These are phyloP conservation scores for Patiria miniata DNA, from an alignment of 35 echinoderm and acorn worm genomes.

Conservation along the genomic window DNA sequence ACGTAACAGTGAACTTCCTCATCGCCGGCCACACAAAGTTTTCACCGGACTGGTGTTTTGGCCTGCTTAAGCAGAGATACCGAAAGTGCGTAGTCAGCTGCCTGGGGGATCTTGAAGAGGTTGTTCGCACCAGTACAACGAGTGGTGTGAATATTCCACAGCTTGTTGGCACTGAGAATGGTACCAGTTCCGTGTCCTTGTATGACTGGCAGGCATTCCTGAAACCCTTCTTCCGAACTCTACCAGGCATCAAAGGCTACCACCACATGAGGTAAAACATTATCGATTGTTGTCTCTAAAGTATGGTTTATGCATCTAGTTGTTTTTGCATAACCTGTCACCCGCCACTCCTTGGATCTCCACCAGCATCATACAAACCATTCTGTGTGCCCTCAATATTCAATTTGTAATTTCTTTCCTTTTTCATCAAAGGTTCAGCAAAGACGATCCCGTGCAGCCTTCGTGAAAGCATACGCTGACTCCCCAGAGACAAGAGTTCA, in stretches of 20 bases:
- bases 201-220: slow-evolving; percentile 67
- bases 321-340: no score
- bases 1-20: slow-evolving; percentile 41
- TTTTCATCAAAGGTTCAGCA: neutral
- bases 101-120: slow-evolving; percentile 52
- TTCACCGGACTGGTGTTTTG: no score
- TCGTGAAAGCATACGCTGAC: neutral
- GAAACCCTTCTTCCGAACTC: slow-evolving; percentile 27
- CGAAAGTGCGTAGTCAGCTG: slow-evolving; percentile 41
- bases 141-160: slow-evolving; percentile 41
- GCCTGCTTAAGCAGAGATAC: slow-evolving; percentile 59
- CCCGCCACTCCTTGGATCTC: no score
- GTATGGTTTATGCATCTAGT: no score
- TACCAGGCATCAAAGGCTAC: slow-evolving; percentile 57
- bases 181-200: slow-evolving; percentile 36
- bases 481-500: neutral
- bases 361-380: no score
- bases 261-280: slow-evolving; percentile 44
- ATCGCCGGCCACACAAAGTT: no score
- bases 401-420: no score
- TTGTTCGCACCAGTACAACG: slow-evolving; percentile 46
- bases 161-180: slow-evolving; percentile 63
- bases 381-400: no score
- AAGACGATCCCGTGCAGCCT: neutral
- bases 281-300: no score